Conservation (phyloP, 2,797 vertebrate genomes). For the Eurystomus glaucurus region DNA sequence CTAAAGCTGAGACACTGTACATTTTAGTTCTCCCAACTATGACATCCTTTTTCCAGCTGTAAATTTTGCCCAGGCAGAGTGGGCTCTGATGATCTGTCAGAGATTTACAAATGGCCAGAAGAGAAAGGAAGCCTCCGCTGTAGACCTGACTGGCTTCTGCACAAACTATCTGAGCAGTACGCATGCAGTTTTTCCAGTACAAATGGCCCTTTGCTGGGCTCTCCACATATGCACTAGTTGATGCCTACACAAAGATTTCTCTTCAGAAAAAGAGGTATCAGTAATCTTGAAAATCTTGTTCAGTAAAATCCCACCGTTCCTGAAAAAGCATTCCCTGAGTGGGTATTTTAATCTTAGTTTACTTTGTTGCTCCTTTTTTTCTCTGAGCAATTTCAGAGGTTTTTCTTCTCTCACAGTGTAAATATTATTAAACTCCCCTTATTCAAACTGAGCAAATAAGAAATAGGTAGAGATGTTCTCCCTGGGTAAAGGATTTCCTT, state of each 20-base stretch:
- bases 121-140: neutral
- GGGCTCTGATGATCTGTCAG: neutral
- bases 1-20: neutral
- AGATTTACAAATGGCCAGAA: neutral
- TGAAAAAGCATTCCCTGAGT: neutral
- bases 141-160: neutral
- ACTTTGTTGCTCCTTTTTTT: neutral
- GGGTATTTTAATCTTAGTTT: neutral
- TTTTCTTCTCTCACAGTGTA: conserved; percentile 28
- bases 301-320: neutral
- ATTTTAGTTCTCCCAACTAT: neutral
- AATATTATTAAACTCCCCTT: neutral
- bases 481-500: neutral
- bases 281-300: neutral
- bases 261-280: neutral
- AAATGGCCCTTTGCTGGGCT: neutral
- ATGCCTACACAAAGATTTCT: neutral
- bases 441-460: conserved; percentile 8
- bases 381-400: neutral
- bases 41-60: neutral
- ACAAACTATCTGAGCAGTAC: neutral
- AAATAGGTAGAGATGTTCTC: neutral
- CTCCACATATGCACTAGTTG: neutral
- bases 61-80: neutral
- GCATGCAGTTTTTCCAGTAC: neutral